Conservation (phyloP, 2,888 invertebrate species). For the Caenorhabditis auriculariae region DNA sequence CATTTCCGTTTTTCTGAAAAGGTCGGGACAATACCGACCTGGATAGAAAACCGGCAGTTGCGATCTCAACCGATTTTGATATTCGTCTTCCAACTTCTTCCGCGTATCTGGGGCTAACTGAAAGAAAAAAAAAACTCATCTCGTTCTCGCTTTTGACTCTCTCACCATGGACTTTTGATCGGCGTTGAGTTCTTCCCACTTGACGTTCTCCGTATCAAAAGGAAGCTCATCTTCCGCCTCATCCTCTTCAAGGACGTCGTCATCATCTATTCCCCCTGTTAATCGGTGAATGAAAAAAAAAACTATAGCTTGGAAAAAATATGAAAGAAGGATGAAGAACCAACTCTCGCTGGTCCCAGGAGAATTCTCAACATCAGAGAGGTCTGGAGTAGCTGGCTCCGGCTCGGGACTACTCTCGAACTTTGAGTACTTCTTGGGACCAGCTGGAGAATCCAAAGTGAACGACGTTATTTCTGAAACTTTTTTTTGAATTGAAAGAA, state of each 20-base stretch:
- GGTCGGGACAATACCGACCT: constrained; percentile 4
- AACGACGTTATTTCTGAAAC: constrained; percentile 14
- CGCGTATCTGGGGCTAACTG: constrained; percentile 33
- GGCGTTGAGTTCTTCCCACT: constrained; percentile 51
- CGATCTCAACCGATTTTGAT: constrained; percentile 44
- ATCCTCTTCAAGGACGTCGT: constrained; percentile 19
- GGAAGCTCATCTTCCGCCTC: constrained; percentile 4
- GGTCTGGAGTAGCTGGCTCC: constrained; percentile 7
- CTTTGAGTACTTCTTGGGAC: constrained; percentile 45
- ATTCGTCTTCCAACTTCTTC: constrained; percentile 28
- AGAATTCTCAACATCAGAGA: constrained; percentile 7
- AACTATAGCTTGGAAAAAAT: too few relatives aligned
- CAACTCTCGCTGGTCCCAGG: too few relatives aligned
- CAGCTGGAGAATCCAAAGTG: constrained; percentile 22
- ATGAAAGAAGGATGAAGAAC: too few relatives aligned
- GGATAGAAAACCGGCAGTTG: constrained; percentile 57
- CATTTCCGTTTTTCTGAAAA: too few relatives aligned
- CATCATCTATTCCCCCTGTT: constrained; percentile 9
- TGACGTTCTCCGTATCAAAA: constrained; percentile 8
- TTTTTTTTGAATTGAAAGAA: background rate
- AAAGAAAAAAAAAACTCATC: constrained; percentile 1
- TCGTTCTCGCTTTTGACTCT: too few relatives aligned
- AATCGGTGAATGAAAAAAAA: too few relatives aligned
- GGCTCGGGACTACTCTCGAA: constrained; percentile 46
- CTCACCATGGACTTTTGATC: constrained; percentile 47